Conservation (phyloP, 2,888 invertebrate species). For the Cremastinae sp. region DNA sequence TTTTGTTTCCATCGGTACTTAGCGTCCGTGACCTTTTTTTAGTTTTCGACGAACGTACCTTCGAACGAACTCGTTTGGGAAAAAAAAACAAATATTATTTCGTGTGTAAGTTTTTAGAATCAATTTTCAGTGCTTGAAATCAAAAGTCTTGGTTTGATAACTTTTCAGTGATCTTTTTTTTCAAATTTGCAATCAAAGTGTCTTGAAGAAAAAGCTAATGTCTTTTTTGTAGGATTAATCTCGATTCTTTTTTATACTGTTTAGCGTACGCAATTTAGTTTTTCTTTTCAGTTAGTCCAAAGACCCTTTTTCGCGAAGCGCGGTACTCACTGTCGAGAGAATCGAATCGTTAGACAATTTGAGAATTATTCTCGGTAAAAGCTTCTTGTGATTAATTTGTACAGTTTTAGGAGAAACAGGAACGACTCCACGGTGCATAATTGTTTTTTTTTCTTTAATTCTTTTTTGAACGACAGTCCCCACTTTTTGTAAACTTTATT, state of each 20-base stretch:
- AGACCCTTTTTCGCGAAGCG: constrained; percentile 58
- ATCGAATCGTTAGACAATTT: constrained; percentile 25
- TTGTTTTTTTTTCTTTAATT: constrained; percentile 40
- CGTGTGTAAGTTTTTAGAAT: too few relatives aligned
- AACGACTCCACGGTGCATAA: constrained; percentile 43
- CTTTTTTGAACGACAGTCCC: constrained; percentile 32
- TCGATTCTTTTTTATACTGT: neutral
- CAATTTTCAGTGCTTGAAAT: too few relatives aligned
- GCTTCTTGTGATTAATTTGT: constrained; percentile 62
- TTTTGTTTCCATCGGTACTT: constrained; percentile 54
- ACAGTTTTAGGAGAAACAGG: constrained; percentile 57
- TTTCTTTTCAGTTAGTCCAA: constrained; percentile 63
- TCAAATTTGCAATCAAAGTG: neutral
- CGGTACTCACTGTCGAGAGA: constrained; percentile 51
- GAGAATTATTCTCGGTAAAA: constrained; percentile 26
- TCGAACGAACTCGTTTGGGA: too few relatives aligned
- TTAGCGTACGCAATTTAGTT: neutral
- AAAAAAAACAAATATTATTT: too few relatives aligned
- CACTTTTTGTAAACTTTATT: constrained; percentile 50
- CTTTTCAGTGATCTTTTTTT: constrained; percentile 30
- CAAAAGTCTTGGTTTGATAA: too few relatives aligned
- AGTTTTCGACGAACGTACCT: constrained; percentile 56
- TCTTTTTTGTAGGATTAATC: neutral
- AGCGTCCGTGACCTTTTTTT: constrained; percentile 16
- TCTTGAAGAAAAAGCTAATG: too few relatives aligned